Evolutionary conservation across 2,113 vertebrate genomes (phyloP).

Genomic region (Neofelis nebulosa): DNA sequence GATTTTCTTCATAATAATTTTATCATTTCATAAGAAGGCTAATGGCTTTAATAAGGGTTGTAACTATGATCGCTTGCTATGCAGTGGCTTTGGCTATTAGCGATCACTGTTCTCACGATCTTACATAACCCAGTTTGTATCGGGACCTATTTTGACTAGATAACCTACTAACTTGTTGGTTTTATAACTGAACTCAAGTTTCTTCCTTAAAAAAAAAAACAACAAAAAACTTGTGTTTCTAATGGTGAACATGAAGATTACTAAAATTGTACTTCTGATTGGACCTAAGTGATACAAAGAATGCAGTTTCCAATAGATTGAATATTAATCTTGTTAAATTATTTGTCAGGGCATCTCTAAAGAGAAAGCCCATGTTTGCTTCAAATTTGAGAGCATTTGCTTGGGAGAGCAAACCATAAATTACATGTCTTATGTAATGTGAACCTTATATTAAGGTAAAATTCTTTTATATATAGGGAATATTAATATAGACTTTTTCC

Average conservation of each 20-base stretch:
- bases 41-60: neutral
- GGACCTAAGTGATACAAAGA: neutral
- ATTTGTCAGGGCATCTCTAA: neutral
- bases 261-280: neutral
- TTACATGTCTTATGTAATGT: constrained; percentile 66
- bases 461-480: constrained; percentile 59
- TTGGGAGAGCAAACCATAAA: constrained; percentile 57
- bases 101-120: neutral
- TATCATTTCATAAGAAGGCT: neutral
- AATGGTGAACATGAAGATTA: neutral
- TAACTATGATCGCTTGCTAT: neutral
- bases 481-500: constrained; percentile 49
- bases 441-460: constrained; percentile 42
- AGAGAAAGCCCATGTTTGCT: neutral
- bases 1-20: constrained; percentile 12
- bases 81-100: neutral
- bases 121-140: neutral
- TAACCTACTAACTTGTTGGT: neutral
- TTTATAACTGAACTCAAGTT: neutral
- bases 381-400: constrained; percentile 52
- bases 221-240: neutral
- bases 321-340: constrained; percentile 19
- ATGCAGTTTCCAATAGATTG: neutral
- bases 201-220: neutral
- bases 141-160: neutral